Base-by-base conservation (phyloP, 2,888 invertebrate genomes). In the Seladonia tumulorum region DNA sequence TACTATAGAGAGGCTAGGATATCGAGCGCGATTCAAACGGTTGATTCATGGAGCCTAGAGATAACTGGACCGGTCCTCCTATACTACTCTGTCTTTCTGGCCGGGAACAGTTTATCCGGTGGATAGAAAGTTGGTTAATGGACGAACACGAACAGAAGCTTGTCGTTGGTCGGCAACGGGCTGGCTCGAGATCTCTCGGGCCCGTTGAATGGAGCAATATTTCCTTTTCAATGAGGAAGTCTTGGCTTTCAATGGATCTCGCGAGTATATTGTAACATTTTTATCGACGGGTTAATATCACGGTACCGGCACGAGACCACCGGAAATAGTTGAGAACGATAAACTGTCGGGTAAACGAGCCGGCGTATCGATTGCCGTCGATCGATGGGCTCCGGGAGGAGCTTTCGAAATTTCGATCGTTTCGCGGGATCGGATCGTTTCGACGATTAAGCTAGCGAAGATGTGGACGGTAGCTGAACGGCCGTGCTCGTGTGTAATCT, bases 401-500 rank as follows among this genome's bases (percentile, higher is more conserved):
- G 25, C 16, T 47, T 29, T 4, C 45, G 73, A 73, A 73, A 53
- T 73, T 53, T 49, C 49, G 14, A 47, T 25, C 71, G 25, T 8
- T 82, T 68, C 74, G 49, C 49, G 4, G 39, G 18, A 68, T 39
- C 39, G 45, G 42, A 29, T 74, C 25, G 53, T 29, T 47, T 68
- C 45, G 53, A 45, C 45, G 14, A 25, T 42, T n/a, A 63, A 1
- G 18, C 39, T 25, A 57, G 25, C 25, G 60, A 71, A 77, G 70
- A 60, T 53, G 42, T 18, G 18, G 71, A 29, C 25, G 72, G 63
- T 16, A 45, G 71, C 49, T 42, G 71, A 72, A 29, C 39, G 22
- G 45, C 42, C n/a, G 71, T 63, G 29, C 63, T 76, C 70, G 72
- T 45, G 70, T 75, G 70, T 83, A 66, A 83, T 83, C 72, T 72